A percentile compares a stretch with the other conserved stretches of the same genome.
These are phyloP conservation scores for Pocillopora meandrina DNA, from an alignment of 92 coral and sea anemone species.

Conservation along the genomic window DNA sequence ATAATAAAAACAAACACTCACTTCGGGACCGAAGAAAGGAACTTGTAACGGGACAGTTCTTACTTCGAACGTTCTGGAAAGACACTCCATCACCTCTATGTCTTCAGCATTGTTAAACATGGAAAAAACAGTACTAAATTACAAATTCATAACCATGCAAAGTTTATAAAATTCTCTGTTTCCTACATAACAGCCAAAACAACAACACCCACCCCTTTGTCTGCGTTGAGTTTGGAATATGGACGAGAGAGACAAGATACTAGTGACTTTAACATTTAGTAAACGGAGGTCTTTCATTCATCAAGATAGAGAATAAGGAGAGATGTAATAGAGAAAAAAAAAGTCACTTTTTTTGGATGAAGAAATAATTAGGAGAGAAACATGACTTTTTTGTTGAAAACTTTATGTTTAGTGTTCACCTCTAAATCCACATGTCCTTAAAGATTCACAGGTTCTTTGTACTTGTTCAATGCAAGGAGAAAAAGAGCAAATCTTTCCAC, in stretches of 20 bases:
- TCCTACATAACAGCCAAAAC: neutral
- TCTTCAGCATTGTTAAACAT: slow-evolving; percentile 18
- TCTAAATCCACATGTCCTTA: slow-evolving; percentile 81
- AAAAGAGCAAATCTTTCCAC: slow-evolving; percentile 93
- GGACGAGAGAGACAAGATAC: too few relatives aligned
- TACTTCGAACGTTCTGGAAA: slow-evolving; percentile 72
- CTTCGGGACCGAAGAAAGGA: slow-evolving; percentile 72
- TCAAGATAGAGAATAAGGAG: neutral
- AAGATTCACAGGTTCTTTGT: slow-evolving; percentile 81
- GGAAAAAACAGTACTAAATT: neutral
- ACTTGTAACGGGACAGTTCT: slow-evolving; percentile 65
- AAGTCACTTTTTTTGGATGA: neutral
- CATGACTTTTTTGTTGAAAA: neutral
- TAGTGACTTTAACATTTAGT: too few relatives aligned
- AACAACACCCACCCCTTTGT: too few relatives aligned
- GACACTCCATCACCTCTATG: slow-evolving; percentile 89
- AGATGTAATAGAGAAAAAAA: neutral
- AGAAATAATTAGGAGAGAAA: neutral
- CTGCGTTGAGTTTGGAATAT: too few relatives aligned
- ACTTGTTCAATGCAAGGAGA: slow-evolving; percentile 99
- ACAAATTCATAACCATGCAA: neutral
- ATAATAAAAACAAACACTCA: neutral
- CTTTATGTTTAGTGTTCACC: slow-evolving; percentile 45
- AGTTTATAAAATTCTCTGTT: neutral
- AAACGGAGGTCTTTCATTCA: too few relatives aligned